These are phyloP conservation scores for Sesia apiformis DNA, from an alignment of 2,888 invertebrate genomes.

Conservation along the genomic window DNA sequence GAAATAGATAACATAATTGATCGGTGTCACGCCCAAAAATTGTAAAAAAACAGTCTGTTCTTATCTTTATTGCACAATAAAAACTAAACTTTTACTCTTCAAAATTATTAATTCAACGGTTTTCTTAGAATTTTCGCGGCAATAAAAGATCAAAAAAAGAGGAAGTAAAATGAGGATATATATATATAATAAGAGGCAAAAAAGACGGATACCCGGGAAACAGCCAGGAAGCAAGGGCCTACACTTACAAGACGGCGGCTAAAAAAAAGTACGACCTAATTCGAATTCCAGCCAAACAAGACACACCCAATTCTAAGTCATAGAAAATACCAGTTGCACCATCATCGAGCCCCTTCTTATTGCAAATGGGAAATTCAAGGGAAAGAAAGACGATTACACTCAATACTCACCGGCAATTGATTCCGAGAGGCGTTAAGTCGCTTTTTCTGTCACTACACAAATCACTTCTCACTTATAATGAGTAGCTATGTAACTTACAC, in stretches of 20 bases:
- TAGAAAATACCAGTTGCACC: conserved; percentile 13
- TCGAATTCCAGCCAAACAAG: conserved; percentile 22
- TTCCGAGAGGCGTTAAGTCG: conserved; percentile 37
- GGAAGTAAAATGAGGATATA: no score
- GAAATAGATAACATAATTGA: conserved; percentile 56
- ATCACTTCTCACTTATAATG: conserved; percentile 40
- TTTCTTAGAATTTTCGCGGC: background rate
- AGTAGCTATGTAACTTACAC: conserved; percentile 53
- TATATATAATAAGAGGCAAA: background rate
- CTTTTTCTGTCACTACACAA: conserved; percentile 49
- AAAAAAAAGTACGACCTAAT: conserved; percentile 43
- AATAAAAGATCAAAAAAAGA: no score
- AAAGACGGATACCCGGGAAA: background rate
- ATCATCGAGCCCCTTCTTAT: conserved; percentile 20
- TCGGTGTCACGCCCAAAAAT: conserved; percentile 53
- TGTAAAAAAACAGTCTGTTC: conserved; percentile 10
- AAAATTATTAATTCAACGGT: background rate
- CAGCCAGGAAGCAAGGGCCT: background rate
- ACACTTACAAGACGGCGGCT: conserved; percentile 8
- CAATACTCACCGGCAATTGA: conserved; percentile 54
- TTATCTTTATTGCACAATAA: background rate
- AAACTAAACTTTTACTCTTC: background rate
- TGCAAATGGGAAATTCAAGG: conserved; percentile 29
- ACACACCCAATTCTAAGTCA: conserved; percentile 51
- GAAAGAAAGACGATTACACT: conserved; percentile 31